Conservation (phyloP, 2,113 vertebrate genomes). For the Mungos mungo region DNA sequence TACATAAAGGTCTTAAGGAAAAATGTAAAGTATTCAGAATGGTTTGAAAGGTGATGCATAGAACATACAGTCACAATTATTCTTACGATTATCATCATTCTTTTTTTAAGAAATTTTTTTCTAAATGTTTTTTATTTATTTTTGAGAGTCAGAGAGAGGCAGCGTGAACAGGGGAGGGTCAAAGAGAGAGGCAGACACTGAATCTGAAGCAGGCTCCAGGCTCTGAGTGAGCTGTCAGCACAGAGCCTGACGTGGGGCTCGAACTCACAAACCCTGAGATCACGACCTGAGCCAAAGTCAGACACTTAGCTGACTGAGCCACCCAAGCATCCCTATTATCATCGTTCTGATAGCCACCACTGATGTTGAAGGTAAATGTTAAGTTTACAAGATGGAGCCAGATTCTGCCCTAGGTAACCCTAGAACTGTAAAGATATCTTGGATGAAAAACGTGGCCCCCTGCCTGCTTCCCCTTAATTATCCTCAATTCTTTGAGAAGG, state of each 20-base stretch:
- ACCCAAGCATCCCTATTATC: not conserved
- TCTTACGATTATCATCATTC: not conserved
- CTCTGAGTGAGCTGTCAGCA: too few relatives aligned
- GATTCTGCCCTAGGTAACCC: constrained; percentile 4
- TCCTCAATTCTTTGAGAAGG: constrained; percentile 50
- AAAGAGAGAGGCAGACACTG: too few relatives aligned
- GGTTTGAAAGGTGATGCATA: not conserved
- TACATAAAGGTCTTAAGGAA: not conserved
- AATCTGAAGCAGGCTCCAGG: too few relatives aligned
- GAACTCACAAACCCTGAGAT: too few relatives aligned
- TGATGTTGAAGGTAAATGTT: constrained; percentile 3
- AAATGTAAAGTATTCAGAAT: constrained; percentile 41
- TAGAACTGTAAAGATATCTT: constrained; percentile 40
- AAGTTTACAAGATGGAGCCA: constrained; percentile 3
- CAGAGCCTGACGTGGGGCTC: too few relatives aligned
- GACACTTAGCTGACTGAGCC: too few relatives aligned
- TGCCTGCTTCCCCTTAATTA: constrained; percentile 59
- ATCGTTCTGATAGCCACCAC: not conserved
- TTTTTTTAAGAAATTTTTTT: too few relatives aligned
- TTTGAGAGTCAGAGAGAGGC: too few relatives aligned
- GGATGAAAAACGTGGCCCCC: constrained; percentile 23
- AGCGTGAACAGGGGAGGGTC: too few relatives aligned
- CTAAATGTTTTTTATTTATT: too few relatives aligned
- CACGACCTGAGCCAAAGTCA: too few relatives aligned
- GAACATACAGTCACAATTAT: not conserved